Evolutionary conservation across 2,888 invertebrate species (phyloP).

Genomic region (Hypselothyrea guttata): DNA sequence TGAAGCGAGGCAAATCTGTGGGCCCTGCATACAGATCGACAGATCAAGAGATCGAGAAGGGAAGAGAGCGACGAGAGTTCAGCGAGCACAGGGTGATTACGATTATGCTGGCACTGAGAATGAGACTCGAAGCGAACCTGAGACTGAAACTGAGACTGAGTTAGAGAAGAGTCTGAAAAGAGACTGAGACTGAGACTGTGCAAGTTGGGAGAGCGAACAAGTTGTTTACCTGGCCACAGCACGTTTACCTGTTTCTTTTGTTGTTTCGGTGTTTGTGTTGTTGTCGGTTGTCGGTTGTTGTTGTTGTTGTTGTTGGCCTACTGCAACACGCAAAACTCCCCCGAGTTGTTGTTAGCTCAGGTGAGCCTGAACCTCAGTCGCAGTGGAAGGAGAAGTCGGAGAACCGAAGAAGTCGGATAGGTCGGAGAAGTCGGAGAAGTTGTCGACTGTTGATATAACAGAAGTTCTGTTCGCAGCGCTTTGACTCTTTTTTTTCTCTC

Average conservation of each 20-base stretch:
- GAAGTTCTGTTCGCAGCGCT: conserved; percentile 49
- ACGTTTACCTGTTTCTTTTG: conserved; percentile 43
- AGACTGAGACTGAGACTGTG: too few relatives aligned
- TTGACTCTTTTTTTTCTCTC: not conserved
- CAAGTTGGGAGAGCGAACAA: conserved; percentile 19
- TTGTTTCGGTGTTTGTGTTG: not conserved
- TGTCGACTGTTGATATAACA: conserved; percentile 46
- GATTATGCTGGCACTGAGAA: too few relatives aligned
- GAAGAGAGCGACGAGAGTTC: too few relatives aligned
- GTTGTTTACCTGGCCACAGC: conserved; percentile 47
- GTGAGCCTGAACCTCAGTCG: too few relatives aligned
- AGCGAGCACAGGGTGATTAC: conserved; percentile 42
- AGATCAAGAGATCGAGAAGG: not conserved
- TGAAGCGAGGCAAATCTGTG: conserved; percentile 40
- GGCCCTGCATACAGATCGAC: not conserved
- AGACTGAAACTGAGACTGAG: too few relatives aligned
- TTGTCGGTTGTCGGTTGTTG: not conserved
- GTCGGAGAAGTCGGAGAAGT: conserved; percentile 16
- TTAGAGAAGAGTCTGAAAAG: too few relatives aligned
- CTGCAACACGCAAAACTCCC: conserved; percentile 52
- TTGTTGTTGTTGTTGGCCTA: conserved; percentile 36
- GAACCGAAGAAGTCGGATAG: too few relatives aligned
- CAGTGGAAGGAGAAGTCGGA: not conserved
- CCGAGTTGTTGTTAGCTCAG: conserved; percentile 43
- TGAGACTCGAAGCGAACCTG: too few relatives aligned